These are phyloP conservation scores for Flexamia atlantica DNA, from an alignment of 2,888 invertebrate species.

Conservation along the genomic window DNA sequence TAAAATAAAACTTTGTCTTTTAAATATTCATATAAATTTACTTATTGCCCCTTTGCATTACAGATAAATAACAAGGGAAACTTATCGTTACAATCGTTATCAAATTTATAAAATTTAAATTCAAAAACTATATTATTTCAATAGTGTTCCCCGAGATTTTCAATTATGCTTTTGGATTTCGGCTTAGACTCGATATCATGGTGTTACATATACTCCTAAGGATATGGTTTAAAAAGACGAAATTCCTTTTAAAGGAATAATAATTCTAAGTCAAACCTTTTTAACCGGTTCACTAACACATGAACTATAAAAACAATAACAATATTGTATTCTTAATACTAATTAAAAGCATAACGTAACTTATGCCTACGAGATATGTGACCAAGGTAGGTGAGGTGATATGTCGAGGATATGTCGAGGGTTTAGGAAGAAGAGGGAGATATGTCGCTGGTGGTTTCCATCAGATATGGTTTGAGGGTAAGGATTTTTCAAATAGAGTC, in stretches of 20 bases:
- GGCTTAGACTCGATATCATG: constrained; percentile 45
- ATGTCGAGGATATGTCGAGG: constrained; percentile 19
- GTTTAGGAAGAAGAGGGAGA: constrained; percentile 4
- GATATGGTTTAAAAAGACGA: constrained; percentile 38
- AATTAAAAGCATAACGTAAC: constrained; percentile 33
- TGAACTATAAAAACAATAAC: constrained; percentile 45
- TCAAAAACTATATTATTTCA: constrained; percentile 44
- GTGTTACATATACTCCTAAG: constrained; percentile 27
- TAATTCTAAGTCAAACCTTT: constrained; percentile 30
- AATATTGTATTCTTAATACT: constrained; percentile 50
- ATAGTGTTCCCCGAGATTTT: constrained; percentile 37
- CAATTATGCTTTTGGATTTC: constrained; percentile 28
- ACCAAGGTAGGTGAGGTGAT: constrained; percentile 13
- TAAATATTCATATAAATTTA: constrained; percentile 57
- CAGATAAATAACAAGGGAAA: constrained; percentile 50
- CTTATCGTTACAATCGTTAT: constrained; percentile 36
- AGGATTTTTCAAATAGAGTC: constrained; percentile 22
- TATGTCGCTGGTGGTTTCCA: background rate
- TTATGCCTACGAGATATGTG: constrained; percentile 45
- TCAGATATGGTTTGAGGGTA: constrained; percentile 1
- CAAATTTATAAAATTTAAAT: constrained; percentile 46
- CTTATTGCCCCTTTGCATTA: constrained; percentile 55
- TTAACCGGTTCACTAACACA: constrained; percentile 13
- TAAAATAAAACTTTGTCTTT: constrained; percentile 60
- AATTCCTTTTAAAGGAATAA: constrained; percentile 32